Evolutionary conservation across 2,888 invertebrate species (phyloP), one percentile per base, ranked within the genome.

Genomic region (Tridacna gigas): DNA sequence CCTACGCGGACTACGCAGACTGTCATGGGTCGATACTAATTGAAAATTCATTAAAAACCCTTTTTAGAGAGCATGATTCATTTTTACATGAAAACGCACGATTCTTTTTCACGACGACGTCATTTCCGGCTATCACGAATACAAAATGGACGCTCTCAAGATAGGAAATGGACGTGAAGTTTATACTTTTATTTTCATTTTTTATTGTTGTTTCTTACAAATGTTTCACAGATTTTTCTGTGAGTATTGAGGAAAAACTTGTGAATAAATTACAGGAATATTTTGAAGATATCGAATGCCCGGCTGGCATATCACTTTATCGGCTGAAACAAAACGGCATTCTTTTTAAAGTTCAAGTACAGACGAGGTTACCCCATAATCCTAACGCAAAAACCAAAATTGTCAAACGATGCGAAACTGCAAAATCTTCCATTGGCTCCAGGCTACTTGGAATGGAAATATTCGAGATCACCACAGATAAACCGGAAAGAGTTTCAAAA

Each of bases 281-380:
- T 18, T 71, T 61, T 28, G 37, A 74, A 2, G 51, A 74, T 28
- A 22, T 56, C 15, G 82, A 85, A 63, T 85, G 85, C 51, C 85
- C 85, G 0, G 48, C 74, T 18, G 85, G 85, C 0, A 80, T 82
- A 5, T 61, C 71, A 0, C 69, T 85, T 51, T 85, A 82, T 51
- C 80, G 82, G 18, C 61, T 85, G 7, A 56, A 75, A 48, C n/a
- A 63, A 4, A 48, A 65, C 12, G 61, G 45, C 0, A 13, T 61
- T 15, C 28, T 80, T 0, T 85, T 80, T 65, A 66, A 75, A 20
- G 60, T 85, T 12, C 85, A 85, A 66, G 48, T 85, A 5, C 82
- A 82, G 56, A 26, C 73, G 18, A 77, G 71, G 20, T 56, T 85
- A 15, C 85, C 85, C 0, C 85, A 85, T 37, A 63, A 79, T 37